Evolutionary conservation across 2,888 invertebrate species (phyloP), one percentile per base, ranked within the genome.

Genomic region (Drosophila pegasa): DNA sequence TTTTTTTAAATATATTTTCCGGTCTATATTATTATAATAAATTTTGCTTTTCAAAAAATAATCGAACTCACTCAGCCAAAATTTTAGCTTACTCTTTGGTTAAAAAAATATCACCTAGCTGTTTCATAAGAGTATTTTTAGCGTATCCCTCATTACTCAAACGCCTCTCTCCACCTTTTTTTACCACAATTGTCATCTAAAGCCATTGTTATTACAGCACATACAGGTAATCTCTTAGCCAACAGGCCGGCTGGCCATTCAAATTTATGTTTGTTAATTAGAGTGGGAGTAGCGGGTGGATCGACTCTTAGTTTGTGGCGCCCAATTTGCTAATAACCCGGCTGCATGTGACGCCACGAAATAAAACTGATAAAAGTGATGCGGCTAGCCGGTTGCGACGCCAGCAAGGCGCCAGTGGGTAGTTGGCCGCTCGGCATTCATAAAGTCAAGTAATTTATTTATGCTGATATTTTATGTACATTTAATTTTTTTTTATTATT

Each of bases 261-360:
- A 14, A 8, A 18, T 33, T 27, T 18, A n/a, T 10, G 3, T 14
- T 14, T 37, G 12, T 41, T 50, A 63, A 64, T 64, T 18, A 50
- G 20, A 40, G 37, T 47, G 57, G 14, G 57, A 14, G 18, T 37
- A 57, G 16, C 41, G n/a, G 43, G 33, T 38, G 31, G 10, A 31
- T 33, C 27, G 56, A 16, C 27, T 50, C 57, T 73, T 75, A 81
- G 81, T 68, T 81, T 71, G 35, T 63, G 84, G 77, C 79, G 79
- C 71, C 84, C 87, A 88, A 84, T 88, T 87, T 84, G 52, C 85
- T 86, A 88, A 86, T 79, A 78, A 83, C 78, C 52, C 41, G 67
- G 57, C 57, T 51, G 52, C 57, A 16, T 35, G 18, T 20, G 43
- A 45, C 41, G 72, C 47, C 63, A 52, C 22, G 12, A 38, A 48